phyloP scores from a whole-genome alignment of 1,140 invertebrate species.

The Helicoverpa armigera region DNA sequence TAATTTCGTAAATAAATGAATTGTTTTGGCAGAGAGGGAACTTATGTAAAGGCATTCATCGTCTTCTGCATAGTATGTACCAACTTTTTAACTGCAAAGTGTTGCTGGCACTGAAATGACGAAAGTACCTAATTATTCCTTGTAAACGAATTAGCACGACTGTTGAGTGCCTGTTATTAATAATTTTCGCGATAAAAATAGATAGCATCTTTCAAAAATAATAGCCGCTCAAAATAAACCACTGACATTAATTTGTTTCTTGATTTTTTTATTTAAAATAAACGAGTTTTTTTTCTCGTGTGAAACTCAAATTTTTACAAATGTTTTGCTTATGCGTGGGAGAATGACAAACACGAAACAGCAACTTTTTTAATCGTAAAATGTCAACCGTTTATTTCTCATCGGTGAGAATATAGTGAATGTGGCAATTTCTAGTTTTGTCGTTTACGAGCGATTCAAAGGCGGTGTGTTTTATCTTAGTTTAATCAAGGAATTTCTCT shows the following conservation, averaged over 20 bases:
- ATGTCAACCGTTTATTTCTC: not conserved
- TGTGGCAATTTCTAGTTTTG: not conserved
- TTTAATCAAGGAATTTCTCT: not conserved
- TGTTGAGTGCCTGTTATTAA: not conserved
- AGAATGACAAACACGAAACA: not conserved
- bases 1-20: slow-evolving; percentile 48
- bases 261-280: not conserved
- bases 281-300: slow-evolving; percentile 10
- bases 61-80: not conserved
- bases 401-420: not conserved
- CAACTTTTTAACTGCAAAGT: not conserved
- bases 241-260: not conserved
- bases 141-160: not conserved
- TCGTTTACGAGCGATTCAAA: not conserved
- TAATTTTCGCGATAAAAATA: not conserved
- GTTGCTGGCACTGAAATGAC: not conserved
- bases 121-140: no score
- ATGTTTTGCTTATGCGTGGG: slow-evolving; percentile 7
- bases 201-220: not conserved
- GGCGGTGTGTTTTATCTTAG: slow-evolving; percentile 7
- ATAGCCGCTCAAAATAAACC: not conserved
- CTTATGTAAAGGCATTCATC: slow-evolving; percentile 27
- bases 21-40: slow-evolving; percentile 39
- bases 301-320: not conserved
- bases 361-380: slow-evolving; percentile 3